Conservation (phyloP, 2,888 invertebrate species). For the Drosophila macrospina region DNA sequence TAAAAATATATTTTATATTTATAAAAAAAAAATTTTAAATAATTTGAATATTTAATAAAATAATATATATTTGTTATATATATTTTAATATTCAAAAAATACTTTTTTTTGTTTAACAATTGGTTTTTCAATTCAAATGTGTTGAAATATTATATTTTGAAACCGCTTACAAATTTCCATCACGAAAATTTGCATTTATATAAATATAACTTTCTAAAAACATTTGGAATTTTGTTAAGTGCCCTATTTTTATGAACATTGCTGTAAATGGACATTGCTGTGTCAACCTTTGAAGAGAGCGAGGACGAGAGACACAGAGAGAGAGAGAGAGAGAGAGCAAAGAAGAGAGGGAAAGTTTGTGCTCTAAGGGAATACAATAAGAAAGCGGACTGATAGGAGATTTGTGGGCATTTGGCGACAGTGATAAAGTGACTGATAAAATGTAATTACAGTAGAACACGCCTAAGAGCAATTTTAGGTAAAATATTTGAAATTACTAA, state of each 20-base stretch:
- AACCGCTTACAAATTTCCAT: no score
- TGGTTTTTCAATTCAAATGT: no score
- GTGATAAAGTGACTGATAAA: slow-evolving; percentile 32
- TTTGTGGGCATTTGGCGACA: slow-evolving; percentile 24
- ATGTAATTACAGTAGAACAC: slow-evolving; percentile 32
- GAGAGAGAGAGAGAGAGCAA: background rate
- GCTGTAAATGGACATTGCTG: background rate
- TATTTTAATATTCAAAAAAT: no score
- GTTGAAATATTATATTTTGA: no score
- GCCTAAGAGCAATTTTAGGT: slow-evolving; percentile 35
- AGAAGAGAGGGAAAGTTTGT: background rate
- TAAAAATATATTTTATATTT: no score
- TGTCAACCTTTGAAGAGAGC: background rate
- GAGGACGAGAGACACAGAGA: background rate
- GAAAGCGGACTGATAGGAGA: slow-evolving; percentile 6
- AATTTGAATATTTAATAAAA: no score
- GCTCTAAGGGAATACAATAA: slow-evolving; percentile 1
- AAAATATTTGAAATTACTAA: background rate
- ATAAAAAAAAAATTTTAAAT: no score
- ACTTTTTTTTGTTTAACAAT: no score
- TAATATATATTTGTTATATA: no score
- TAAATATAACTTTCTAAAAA: no score
- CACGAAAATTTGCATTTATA: no score
- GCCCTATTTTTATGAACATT: background rate
- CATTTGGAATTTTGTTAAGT: no score